A percentile compares a stretch with the other conserved stretches of the same genome.
Evolutionary conservation across 1,140 invertebrate species (phyloP).

Genomic region (Ptiloglossa arizonensis): DNA sequence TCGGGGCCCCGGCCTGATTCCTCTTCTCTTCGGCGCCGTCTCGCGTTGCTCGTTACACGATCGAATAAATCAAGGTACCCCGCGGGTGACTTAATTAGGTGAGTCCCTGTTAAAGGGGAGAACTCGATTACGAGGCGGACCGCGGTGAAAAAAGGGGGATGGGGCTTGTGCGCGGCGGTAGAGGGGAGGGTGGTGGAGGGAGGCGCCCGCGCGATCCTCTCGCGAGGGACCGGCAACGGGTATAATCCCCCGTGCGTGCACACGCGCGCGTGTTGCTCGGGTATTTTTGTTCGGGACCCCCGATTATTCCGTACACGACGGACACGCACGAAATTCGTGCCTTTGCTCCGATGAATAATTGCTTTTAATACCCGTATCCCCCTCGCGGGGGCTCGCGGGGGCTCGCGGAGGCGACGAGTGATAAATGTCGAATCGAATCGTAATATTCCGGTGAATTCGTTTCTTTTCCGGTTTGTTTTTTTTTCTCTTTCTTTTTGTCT

Average conservation of each 20-base stretch:
- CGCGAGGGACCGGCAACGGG: slow-evolving; percentile 11
- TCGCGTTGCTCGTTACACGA: slow-evolving; percentile 37
- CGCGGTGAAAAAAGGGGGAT: slow-evolving; percentile 41
- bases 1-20: slow-evolving; percentile 21
- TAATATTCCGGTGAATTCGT: not conserved
- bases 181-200: not conserved
- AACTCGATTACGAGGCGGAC: slow-evolving; percentile 55
- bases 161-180: too few relatives aligned
- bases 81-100: slow-evolving; percentile 64
- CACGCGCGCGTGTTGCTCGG: slow-evolving; percentile 36
- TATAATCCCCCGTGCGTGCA: slow-evolving; percentile 55
- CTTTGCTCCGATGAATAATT: slow-evolving; percentile 57
- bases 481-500: too few relatives aligned
- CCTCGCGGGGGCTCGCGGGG: too few relatives aligned
- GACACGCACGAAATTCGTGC: slow-evolving; percentile 52
- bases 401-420: slow-evolving; percentile 18
- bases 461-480: too few relatives aligned
- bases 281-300: slow-evolving; percentile 50
- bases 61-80: slow-evolving; percentile 57
- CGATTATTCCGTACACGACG: slow-evolving; percentile 51
- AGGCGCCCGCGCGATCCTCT: not conserved
- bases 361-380: slow-evolving; percentile 34
- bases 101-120: slow-evolving; percentile 45
- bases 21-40: slow-evolving; percentile 23
- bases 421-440: slow-evolving; percentile 43